Evolutionary conservation across 2,888 invertebrate genomes (phyloP), one percentile per base, ranked within the genome.

Genomic region (Conomelus anceps): DNA sequence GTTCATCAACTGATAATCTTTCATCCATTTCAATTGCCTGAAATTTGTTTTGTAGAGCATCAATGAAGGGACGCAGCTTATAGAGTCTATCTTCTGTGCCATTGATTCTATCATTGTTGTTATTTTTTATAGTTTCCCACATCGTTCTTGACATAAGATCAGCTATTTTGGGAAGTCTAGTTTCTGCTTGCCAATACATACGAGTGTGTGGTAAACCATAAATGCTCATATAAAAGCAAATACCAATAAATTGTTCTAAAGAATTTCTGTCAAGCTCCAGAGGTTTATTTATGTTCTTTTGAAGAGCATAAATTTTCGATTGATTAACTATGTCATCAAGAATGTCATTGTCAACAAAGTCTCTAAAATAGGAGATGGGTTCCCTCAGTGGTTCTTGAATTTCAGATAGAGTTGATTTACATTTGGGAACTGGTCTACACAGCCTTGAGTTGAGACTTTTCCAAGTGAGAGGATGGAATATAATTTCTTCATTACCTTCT

Each of bases 281-380:
- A 23, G 86, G 86, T 86, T 86, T 86, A 86, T 86, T 86, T 86
- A 86, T 86, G 23, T 86, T 86, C 23, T 22, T 23, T 86, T 86
- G 86, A 86, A 22, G 86, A 22, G 86, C 13, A 23, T 86, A 86
- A 23, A 86, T 23, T 86, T 86, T 86, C n/a, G 86, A 86, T 86
- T 86, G 22, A 23, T 86, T 22, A 3, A 86, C 86, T 23, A 86
- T 86, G 23, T 86, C 23, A 23, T 86, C 86, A 86, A 86, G 86
- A 86, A 7, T 86, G 23, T 86, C 23, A 23, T 86, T 23, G 20
- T 22, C 20, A 4, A 86, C 23, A 22, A 86, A 86, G 23, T 86
- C 22, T 86, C 23, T 22, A 86, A 86, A 86, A 86, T 86, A 86
- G 20, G 86, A 22, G 22, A 86, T 23, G 20, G 86, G 86, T n/a